phyloP scores from a whole-genome alignment of 2,113 vertebrate genomes.

The Labeo rohita region DNA sequence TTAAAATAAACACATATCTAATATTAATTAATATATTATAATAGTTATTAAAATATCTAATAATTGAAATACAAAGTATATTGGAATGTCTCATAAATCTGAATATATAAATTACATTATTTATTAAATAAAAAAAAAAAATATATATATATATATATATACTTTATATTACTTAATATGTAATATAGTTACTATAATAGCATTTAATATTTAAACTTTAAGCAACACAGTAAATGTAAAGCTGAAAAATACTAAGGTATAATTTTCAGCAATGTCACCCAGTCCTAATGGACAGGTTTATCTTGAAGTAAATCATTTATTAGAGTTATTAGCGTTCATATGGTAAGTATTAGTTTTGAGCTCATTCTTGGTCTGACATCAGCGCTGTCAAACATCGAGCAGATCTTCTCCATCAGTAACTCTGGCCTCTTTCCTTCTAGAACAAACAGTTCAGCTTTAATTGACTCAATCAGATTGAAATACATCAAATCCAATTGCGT shows the following conservation, averaged over 20 bases:
- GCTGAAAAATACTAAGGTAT: not conserved
- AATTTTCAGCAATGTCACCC: not conserved
- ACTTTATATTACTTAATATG: not conserved
- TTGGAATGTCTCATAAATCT: not conserved
- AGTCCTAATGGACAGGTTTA: not conserved
- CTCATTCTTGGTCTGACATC: not conserved
- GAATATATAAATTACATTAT: no score
- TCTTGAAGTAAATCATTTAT: not conserved
- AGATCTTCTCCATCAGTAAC: not conserved
- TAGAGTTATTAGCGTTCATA: not conserved
- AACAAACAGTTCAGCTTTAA: not conserved
- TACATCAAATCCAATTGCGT: not conserved
- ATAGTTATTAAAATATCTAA: not conserved
- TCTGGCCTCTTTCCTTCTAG: not conserved
- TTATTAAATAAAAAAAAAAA: no score
- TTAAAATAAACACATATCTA: no score
- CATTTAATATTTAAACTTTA: not conserved
- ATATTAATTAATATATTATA: not conserved
- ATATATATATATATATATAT: no score
- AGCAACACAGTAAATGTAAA: not conserved
- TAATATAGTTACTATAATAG: not conserved
- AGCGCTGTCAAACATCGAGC: not conserved
- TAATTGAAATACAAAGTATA: no score
- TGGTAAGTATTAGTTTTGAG: constrained; percentile 7
- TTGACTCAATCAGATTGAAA: not conserved